Evolutionary conservation across 2,888 invertebrate genomes (phyloP), one percentile per base, ranked within the genome.

Genomic region (Stenodema calcarata): DNA sequence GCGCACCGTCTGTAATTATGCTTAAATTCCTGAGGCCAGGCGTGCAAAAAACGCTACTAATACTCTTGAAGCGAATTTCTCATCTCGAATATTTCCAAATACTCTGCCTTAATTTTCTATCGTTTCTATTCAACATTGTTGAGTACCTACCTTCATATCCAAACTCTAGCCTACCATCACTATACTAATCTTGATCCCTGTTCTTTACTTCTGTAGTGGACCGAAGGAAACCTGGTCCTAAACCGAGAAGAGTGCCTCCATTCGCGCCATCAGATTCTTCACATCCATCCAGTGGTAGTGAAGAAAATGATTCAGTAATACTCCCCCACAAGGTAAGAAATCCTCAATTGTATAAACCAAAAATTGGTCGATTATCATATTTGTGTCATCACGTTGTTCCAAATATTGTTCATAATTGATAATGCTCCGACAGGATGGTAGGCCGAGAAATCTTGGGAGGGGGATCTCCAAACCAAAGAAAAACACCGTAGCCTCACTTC

Each of bases 391-490:
- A 7, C 7, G 35, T 2, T 35, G 35, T 78, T 6, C n/a, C 9
- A 78, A 28, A 54, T 78, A 18, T 28, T 87, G 35, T 76, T 35
- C n/a, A n/a, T n/a, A n/a, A n/a, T n/a, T n/a, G n/a, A n/a, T n/a
- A 35, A 62, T 62, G 80, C 75, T 86, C 11, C 79, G 27, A 7
- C 87, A 96, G 88, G 96, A 96, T 90, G 95, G 96, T 3, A 92
- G 96, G 44, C 96, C 96, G 0, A 93, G 96, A 12, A 96, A 97
- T 92, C 92, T 97, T 35, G 97, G 97, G 30, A 93, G 96, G 7
- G 97, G 97, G 0, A 96, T 96, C 28, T 96, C 96, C 90, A 96
- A 96, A 91, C 97, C 97, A 88, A 97, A 97, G 93, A 97, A 97
- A 92, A 97, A 97, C 91, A 97, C 97, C 0, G 97, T 97, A 0